Evolutionary conservation across 2,888 invertebrate species (phyloP).

Genomic region (Thysanoteuthis rhombus): DNA sequence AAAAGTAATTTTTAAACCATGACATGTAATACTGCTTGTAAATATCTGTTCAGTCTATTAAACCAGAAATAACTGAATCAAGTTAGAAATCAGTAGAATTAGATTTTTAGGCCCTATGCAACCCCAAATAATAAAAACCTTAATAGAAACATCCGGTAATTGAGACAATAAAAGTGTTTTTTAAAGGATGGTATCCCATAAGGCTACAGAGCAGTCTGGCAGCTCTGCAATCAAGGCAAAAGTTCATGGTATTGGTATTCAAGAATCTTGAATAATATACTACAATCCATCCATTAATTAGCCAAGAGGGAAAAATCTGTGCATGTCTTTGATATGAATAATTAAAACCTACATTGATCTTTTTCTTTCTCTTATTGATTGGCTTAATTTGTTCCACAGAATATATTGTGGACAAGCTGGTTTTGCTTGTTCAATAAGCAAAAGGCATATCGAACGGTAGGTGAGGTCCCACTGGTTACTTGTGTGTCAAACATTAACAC

Average conservation of each 20-base stretch:
- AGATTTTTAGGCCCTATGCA: too few relatives aligned
- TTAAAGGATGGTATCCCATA: background rate
- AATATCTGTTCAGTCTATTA: background rate
- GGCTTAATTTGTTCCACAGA: background rate
- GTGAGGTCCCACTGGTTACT: background rate
- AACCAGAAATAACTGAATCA: too few relatives aligned
- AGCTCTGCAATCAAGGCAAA: background rate
- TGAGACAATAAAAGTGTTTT: background rate
- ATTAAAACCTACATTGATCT: background rate
- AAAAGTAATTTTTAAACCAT: too few relatives aligned
- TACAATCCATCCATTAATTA: background rate
- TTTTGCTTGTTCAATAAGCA: background rate
- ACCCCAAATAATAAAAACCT: background rate
- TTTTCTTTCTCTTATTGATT: background rate
- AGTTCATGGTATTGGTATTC: background rate
- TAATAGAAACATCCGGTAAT: background rate
- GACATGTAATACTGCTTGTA: background rate
- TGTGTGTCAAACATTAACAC: background rate
- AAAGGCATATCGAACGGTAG: background rate
- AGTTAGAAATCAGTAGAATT: too few relatives aligned
- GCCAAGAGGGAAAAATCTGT: background rate
- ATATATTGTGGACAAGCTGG: background rate
- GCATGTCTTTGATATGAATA: background rate
- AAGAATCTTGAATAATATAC: background rate
- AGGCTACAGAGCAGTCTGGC: background rate